These are phyloP conservation scores for Lerema accius DNA, from an alignment of 1,140 invertebrate genomes.

Conservation along the genomic window DNA sequence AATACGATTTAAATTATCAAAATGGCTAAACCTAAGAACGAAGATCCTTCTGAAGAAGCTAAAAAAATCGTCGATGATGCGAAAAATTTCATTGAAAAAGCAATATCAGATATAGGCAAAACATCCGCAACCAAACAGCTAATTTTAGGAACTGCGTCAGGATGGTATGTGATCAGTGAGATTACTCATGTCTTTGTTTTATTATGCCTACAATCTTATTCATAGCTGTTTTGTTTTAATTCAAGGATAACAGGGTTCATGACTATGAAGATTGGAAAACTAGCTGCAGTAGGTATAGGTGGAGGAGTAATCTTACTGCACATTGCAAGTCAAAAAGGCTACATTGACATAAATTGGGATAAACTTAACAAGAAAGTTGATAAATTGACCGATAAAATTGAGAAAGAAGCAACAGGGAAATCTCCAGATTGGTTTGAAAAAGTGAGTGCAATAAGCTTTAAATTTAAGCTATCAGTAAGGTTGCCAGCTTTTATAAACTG, in stretches of 20 bases:
- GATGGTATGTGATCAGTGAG: constrained; percentile 87
- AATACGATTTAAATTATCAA: constrained; percentile 14
- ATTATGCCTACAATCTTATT: constrained; percentile 25
- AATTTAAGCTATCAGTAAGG: too few relatives aligned
- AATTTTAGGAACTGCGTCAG: constrained; percentile 91
- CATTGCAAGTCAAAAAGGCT: constrained; percentile 95
- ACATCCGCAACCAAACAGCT: constrained; percentile 94
- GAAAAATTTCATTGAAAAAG: constrained; percentile 87
- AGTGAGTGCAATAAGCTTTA: constrained; percentile 80
- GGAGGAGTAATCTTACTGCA: constrained; percentile 94
- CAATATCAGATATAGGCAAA: constrained; percentile 91
- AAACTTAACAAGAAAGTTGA: constrained; percentile 92
- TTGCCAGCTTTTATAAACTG: too few relatives aligned
- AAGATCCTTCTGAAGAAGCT: constrained; percentile 77
- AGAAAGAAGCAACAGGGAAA: constrained; percentile 88
- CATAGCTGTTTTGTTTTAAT: constrained; percentile 30
- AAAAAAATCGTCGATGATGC: constrained; percentile 86
- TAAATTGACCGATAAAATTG: constrained; percentile 91
- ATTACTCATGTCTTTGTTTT: constrained; percentile 37
- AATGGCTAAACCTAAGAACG: constrained; percentile 72
- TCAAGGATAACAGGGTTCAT: constrained; percentile 93
- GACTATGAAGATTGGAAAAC: constrained; percentile 95
- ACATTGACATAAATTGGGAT: constrained; percentile 95
- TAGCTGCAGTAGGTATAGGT: constrained; percentile 93
- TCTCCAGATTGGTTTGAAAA: constrained; percentile 90